Conservation (phyloP, 2,888 invertebrate species). For the Erpobdella octoculata region DNA sequence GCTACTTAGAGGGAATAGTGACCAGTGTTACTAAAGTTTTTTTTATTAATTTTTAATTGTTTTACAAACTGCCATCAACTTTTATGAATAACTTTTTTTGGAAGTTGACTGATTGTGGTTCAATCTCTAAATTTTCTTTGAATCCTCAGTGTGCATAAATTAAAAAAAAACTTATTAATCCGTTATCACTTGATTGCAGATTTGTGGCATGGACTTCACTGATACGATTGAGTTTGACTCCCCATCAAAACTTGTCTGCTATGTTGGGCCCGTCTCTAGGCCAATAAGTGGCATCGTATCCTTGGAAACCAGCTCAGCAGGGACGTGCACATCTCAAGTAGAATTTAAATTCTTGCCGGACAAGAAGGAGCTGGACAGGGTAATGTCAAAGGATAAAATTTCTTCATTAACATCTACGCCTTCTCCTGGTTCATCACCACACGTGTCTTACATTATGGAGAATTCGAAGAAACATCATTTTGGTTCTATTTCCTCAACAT, state of each 20-base stretch:
- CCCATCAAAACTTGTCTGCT: constrained; percentile 42
- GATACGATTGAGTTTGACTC: constrained; percentile 46
- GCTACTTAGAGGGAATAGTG: too few relatives aligned
- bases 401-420: too few relatives aligned
- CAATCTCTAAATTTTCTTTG: too few relatives aligned
- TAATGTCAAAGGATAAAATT: neutral
- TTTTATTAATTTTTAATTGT: too few relatives aligned
- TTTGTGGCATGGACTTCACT: constrained; percentile 47
- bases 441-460: neutral
- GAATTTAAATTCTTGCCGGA: constrained; percentile 20
- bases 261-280: constrained; percentile 43
- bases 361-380: neutral
- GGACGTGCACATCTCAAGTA: constrained; percentile 38
- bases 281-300: constrained; percentile 45
- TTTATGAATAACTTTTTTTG: too few relatives aligned
- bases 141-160: too few relatives aligned
- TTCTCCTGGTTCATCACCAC: too few relatives aligned
- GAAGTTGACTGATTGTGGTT: too few relatives aligned
- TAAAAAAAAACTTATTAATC: neutral
- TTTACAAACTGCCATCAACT: too few relatives aligned
- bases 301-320: constrained; percentile 47
- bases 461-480: neutral
- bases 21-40: too few relatives aligned
- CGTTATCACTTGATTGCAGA: neutral
- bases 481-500: neutral